Conservation (phyloP, 2,797 vertebrate genomes). For the Carapus acus region DNA sequence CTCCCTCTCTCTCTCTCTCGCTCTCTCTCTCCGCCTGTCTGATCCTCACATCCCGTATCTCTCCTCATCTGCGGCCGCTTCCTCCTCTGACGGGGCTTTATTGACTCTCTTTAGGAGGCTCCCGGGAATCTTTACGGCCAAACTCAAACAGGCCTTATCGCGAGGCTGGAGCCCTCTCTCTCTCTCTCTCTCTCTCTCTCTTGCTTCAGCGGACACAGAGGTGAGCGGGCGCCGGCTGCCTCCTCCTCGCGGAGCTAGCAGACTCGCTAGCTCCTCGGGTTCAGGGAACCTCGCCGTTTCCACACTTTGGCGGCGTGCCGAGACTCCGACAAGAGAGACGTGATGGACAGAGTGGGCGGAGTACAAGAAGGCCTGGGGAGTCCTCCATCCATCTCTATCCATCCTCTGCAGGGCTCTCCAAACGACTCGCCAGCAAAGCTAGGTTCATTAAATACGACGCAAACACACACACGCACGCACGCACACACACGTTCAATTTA, state of each 20-base stretch:
- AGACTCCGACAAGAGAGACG: slow-evolving; percentile 7
- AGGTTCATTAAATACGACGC: background rate
- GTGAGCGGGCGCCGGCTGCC: background rate
- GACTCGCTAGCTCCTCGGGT: background rate
- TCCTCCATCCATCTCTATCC: slow-evolving; percentile 11
- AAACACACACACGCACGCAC: too few relatives aligned
- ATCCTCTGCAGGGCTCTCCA: too few relatives aligned
- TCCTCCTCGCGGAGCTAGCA: too few relatives aligned
- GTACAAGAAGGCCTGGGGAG: slow-evolving; percentile 9
- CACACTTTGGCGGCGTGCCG: too few relatives aligned
- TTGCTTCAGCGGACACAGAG: slow-evolving; percentile 27
- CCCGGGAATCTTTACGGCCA: slow-evolving; percentile 21
- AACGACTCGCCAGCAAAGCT: too few relatives aligned
- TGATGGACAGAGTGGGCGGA: background rate
- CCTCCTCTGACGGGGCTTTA: slow-evolving; percentile 26
- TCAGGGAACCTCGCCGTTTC: background rate
- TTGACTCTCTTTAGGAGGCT: slow-evolving; percentile 29
- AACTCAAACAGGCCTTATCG: slow-evolving; percentile 27
- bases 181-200: slow-evolving; percentile 26
- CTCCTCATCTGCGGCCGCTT: slow-evolving; percentile 1
- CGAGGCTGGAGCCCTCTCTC: slow-evolving; percentile 25
- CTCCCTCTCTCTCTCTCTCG: background rate
- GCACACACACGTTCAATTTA: slow-evolving; percentile 2
- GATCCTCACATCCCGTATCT: background rate
- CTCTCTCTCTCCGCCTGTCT: too few relatives aligned